Conservation (phyloP, 2,888 invertebrate genomes). For the Drosophila phalerata region DNA sequence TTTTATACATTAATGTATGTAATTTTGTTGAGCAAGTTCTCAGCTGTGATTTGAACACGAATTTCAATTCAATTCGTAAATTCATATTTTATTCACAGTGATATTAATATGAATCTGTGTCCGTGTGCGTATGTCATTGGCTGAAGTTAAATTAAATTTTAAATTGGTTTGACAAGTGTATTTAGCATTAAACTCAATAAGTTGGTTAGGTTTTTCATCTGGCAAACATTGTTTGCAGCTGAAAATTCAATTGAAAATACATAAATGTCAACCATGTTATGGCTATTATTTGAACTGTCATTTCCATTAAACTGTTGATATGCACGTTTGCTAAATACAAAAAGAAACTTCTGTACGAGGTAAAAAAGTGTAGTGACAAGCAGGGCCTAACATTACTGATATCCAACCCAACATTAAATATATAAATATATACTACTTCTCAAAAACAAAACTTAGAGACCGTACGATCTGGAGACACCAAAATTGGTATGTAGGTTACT, state of each 20-base stretch:
- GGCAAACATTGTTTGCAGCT: background rate
- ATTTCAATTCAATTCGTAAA: background rate
- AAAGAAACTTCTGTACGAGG: too few relatives aligned
- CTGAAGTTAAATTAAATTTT: constrained; percentile 56
- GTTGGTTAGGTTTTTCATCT: background rate
- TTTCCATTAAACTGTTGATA: background rate
- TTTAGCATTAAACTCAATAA: constrained; percentile 4
- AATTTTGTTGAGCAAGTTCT: background rate
- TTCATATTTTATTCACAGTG: background rate
- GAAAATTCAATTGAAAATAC: constrained; percentile 39
- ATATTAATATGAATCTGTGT: constrained; percentile 1
- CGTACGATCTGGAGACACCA: too few relatives aligned
- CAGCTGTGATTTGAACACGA: constrained; percentile 1
- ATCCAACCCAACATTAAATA: too few relatives aligned
- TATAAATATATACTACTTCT: too few relatives aligned
- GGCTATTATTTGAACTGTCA: constrained; percentile 3
- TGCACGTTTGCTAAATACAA: background rate
- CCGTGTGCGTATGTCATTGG: background rate
- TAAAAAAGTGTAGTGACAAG: too few relatives aligned
- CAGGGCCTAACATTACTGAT: too few relatives aligned
- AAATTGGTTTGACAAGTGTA: constrained; percentile 40
- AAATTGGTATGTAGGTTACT: too few relatives aligned
- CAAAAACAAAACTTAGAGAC: too few relatives aligned
- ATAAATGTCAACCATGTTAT: background rate
- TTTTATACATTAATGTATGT: background rate